phyloP scores from a whole-genome alignment of 1,140 invertebrate genomes.

The Eufriesea mexicana region DNA sequence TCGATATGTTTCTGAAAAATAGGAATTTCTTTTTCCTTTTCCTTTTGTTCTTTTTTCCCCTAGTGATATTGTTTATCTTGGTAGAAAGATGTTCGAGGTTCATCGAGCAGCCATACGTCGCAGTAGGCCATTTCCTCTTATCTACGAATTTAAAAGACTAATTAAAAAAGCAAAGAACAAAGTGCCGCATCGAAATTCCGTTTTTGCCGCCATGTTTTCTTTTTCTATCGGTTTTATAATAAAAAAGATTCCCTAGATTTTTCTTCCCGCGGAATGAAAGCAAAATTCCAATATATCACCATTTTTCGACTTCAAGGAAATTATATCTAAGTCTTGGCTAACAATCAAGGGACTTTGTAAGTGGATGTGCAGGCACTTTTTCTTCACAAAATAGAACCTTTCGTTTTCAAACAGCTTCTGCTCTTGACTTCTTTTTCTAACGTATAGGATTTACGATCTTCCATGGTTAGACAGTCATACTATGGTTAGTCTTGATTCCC shows the following conservation, averaged over 20 bases:
- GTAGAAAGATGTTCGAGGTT: not conserved
- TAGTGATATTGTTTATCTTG: not conserved
- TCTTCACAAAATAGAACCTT: conserved; percentile 73
- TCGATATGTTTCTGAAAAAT: not conserved
- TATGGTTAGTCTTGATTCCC: too few relatives aligned
- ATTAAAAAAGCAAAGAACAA: conserved; percentile 67
- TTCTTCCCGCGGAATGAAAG: not conserved
- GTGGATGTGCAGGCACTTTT: conserved; percentile 78
- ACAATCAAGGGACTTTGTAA: conserved; percentile 61
- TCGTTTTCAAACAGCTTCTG: not conserved
- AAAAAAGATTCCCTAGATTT: not conserved
- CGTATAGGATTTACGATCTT: not conserved
- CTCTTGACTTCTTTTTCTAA: too few relatives aligned
- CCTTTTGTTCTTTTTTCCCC: conserved; percentile 7
- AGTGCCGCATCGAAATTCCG: conserved; percentile 39
- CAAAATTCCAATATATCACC: not conserved
- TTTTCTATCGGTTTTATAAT: not conserved
- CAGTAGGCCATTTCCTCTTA: conserved; percentile 76
- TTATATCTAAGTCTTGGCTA: conserved; percentile 71
- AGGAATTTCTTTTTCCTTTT: not conserved
- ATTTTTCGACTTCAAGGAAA: conserved; percentile 13
- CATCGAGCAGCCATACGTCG: conserved; percentile 31
- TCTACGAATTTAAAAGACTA: conserved; percentile 76
- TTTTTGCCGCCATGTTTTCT: not conserved
- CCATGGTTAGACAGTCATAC: not conserved